Evolutionary conservation across 2,113 vertebrate species (phyloP), one percentile per base, ranked within the genome.

Genomic region (Ibidorhyncha struthersii): DNA sequence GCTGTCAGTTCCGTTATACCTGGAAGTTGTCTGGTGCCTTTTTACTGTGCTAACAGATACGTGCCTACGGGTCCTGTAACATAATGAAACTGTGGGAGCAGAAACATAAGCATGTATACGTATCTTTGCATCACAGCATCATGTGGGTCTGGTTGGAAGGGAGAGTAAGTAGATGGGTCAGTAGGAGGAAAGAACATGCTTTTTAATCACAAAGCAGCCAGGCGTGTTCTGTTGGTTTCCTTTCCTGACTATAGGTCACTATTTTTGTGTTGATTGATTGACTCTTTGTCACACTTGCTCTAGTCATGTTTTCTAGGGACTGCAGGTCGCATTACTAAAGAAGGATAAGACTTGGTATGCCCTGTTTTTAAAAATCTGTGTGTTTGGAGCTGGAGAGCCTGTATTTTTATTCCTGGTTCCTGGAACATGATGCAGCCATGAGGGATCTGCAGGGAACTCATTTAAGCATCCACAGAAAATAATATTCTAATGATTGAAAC

Each of bases 1-100:
- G 45, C 55, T 47, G 23, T 81, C 52, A 61, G 5, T 81, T 84
- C 72, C 4, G 0, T 71, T 73, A 47, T 19, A 79, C 12, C 67
- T 86, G 45, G 27, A 90, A 86, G 53, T 26, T 86, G 25, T 55
- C 79, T 72, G 50, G 79, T 94, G 86, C 93, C 95, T 94, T 88
- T 91, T 83, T 56, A 36, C 71, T 84, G 45, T 55, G 62, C 76
- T 93, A 78, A 63, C 8, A 58, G 61, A 50, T 47, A 50, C 1
- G 52, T 95, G 50, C 91, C 87, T 97, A 63, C 55, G 67, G 1
- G 5, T 79, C 71, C 71, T 94, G 74, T 86, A 83, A 45, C 27
- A 17, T 72, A 86, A 50, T 59, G 70, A 74, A 96, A 82, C 56
- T 50, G 18, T 47, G 53, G 74, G 88, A 88, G 41, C 52, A 83